A percentile compares a stretch with the other conserved stretches of the same genome.
phyloP scores from a whole-genome alignment of 1,140 invertebrate genomes.

The Aphidius gifuensis region DNA sequence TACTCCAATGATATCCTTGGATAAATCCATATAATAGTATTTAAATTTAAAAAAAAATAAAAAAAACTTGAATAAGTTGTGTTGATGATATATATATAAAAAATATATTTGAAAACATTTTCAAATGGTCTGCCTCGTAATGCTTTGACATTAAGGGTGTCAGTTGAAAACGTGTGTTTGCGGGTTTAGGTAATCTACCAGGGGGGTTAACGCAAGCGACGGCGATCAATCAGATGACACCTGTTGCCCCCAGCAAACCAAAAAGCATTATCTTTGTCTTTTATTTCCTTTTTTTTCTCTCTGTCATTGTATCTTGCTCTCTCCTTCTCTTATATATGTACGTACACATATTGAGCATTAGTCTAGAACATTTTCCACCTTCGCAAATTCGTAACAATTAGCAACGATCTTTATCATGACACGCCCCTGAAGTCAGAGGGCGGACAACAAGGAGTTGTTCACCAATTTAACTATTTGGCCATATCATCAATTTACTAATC shows the following conservation, averaged over 20 bases:
- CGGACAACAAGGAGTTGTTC: too few relatives aligned
- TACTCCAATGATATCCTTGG: too few relatives aligned
- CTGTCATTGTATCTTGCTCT: neutral
- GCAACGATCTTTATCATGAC: constrained; percentile 51
- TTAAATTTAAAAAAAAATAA: too few relatives aligned
- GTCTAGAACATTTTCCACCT: constrained; percentile 47
- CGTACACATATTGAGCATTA: neutral
- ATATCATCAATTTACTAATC: neutral
- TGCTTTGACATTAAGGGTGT: constrained; percentile 41
- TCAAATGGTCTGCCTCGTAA: constrained; percentile 22
- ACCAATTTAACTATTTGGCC: neutral
- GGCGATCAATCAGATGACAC: constrained; percentile 57
- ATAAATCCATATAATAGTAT: too few relatives aligned
- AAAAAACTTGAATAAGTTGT: too few relatives aligned
- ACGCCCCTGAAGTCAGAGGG: constrained; percentile 25
- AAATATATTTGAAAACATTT: too few relatives aligned
- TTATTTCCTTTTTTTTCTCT: constrained; percentile 9
- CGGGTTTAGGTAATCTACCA: constrained; percentile 47
- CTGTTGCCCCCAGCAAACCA: constrained; percentile 47
- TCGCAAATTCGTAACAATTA: constrained; percentile 54
- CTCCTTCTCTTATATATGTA: constrained; percentile 14
- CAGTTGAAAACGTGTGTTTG: constrained; percentile 46
- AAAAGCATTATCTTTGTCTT: constrained; percentile 3
- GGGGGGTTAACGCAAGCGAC: constrained; percentile 38
- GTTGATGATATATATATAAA: too few relatives aligned